Evolutionary conservation across 2,113 vertebrate species (phyloP).

Genomic region (Grammomys surdaster): DNA sequence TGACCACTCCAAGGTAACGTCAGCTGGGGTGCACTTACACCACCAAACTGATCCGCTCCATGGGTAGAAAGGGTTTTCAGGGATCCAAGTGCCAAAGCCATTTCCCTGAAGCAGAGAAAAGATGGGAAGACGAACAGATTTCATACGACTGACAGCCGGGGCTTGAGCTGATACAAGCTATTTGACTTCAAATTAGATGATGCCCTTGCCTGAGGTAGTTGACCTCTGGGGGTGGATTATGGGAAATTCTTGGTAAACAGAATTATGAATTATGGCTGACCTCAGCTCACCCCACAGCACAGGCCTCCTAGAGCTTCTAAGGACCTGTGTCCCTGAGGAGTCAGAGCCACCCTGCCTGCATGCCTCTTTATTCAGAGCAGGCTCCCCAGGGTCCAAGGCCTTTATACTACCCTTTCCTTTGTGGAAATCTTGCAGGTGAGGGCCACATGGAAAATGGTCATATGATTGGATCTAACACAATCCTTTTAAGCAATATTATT

Average conservation of each 20-base stretch:
- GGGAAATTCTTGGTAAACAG: neutral
- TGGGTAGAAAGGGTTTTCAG: neutral
- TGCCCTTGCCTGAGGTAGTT: neutral
- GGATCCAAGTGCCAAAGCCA: neutral
- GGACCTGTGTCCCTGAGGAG: neutral
- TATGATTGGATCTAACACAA: neutral
- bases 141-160: neutral
- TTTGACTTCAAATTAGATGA: neutral
- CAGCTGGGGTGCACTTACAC: neutral
- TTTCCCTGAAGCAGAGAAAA: neutral
- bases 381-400: neutral
- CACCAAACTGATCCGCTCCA: neutral
- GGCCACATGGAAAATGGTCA: slow-evolving; percentile 7
- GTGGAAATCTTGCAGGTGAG: neutral
- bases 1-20: neutral
- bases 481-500: neutral
- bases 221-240: neutral
- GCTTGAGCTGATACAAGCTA: neutral
- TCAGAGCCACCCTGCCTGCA: neutral
- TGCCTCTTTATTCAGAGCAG: neutral
- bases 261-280: neutral
- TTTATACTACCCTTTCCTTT: neutral
- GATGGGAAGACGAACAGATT: neutral
- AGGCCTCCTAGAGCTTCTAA: neutral
- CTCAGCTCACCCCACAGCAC: too few species aligned